Percentiles rank a stretch among this genome's conserved stretches.
Conservation (phyloP, 2,888 invertebrate species). For the Synergus itoensis region DNA sequence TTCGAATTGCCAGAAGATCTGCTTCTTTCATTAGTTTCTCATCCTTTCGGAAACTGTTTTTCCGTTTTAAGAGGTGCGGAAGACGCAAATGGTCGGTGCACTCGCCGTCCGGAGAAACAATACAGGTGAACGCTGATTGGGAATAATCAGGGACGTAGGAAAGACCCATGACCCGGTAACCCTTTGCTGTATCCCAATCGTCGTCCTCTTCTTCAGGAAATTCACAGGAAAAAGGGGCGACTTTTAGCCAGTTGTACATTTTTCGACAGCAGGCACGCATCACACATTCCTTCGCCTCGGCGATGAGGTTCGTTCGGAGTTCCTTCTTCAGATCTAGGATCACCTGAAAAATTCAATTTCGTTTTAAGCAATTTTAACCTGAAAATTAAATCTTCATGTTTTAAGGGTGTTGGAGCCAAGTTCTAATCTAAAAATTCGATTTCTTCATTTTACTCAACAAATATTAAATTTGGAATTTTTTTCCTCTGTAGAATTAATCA, state of each 20-base stretch:
- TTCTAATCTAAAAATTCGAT: too few species aligned
- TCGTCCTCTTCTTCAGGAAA: slow-evolving; percentile 92
- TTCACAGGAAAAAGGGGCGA: slow-evolving; percentile 89
- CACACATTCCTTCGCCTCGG: slow-evolving; percentile 93
- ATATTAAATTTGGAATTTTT: too few species aligned
- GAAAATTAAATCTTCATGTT: too few species aligned
- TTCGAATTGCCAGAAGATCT: slow-evolving; percentile 84
- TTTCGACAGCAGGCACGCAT: slow-evolving; percentile 91
- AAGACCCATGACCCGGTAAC: slow-evolving; percentile 91
- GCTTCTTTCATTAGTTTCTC: slow-evolving; percentile 85
- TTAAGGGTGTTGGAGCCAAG: too few species aligned
- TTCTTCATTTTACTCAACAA: too few species aligned
- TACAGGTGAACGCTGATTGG: slow-evolving; percentile 92
- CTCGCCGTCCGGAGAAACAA: slow-evolving; percentile 94
- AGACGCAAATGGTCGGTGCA: slow-evolving; percentile 94
- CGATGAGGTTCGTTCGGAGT: slow-evolving; percentile 86
- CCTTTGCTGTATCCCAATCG: slow-evolving; percentile 92
- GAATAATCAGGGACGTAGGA: slow-evolving; percentile 92
- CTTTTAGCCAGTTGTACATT: slow-evolving; percentile 93
- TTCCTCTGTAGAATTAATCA: too few species aligned
- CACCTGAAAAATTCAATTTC: slow-evolving; percentile 72
- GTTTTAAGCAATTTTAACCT: not conserved
- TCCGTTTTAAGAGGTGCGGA: slow-evolving; percentile 90
- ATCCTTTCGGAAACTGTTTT: slow-evolving; percentile 85
- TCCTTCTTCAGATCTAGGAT: slow-evolving; percentile 95